Evolutionary conservation across 2,888 invertebrate genomes (phyloP), one percentile per base, ranked within the genome.

Genomic region (Dasysyrphus tricinctus): DNA sequence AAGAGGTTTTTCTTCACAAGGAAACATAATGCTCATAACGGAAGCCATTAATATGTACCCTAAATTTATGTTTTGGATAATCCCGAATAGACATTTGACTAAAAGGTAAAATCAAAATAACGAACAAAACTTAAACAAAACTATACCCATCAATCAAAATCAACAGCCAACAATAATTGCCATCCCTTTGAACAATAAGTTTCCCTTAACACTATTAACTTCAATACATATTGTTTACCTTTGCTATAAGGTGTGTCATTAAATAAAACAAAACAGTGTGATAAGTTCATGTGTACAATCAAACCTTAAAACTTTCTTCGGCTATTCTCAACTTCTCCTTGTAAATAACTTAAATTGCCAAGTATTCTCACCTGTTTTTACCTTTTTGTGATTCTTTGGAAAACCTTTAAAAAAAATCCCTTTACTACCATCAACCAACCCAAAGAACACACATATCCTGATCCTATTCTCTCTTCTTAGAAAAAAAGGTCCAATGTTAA

Each of bases 271-370:
- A 78, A 74, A 54, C 77, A 85, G 61, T 81, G 80, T 74, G 77
- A 74, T 85, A 81, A 85, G 76, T 80, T 39, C 69, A 49, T 56
- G 57, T 24, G 24, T 67, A 74, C 80, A 73, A 81, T 67, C 77
- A 61, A 81, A 69, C 80, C 74, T 69, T 47, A 42, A 77, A 85
- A 73, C 56, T 70, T 78, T 57, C 61, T 49, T 75, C 3, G 24
- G 24, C 70, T 44, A 2, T n/a, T 24, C 8, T 16, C 42, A 63
- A 49, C 44, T 67, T 73, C 63, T 61, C 67, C 39, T 63, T 78
- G 63, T 78, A 85, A 85, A 85, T 85, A 80, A 85, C 73, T 81
- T 85, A 81, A 70, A 85, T 74, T 85, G 56, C 44, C 37, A 12
- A 73, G 77, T 80, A 74, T 81, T 81, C 81, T 81, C 85, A 85